Conservation (phyloP, 2,797 vertebrate species). For the Hipposideros larvatus region DNA sequence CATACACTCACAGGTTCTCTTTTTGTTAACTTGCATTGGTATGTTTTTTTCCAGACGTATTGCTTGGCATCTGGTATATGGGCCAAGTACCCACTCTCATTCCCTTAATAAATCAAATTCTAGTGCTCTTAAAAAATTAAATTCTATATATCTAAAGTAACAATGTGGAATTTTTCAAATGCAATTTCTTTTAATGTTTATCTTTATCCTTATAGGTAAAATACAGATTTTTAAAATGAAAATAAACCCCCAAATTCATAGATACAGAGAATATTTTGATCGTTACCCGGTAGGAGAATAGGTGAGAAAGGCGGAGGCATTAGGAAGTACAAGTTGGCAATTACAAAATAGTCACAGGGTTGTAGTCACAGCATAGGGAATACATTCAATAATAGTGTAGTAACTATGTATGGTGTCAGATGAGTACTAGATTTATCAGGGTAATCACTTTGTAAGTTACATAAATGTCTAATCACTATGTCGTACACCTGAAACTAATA, state of each 20-base stretch:
- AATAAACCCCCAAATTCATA: not conserved
- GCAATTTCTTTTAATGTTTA: not conserved
- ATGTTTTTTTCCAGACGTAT: slow-evolving; percentile 9
- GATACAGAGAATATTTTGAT: no score
- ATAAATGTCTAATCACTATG: no score
- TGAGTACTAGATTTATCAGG: no score
- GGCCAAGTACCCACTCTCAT: not conserved
- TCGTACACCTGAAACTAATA: no score
- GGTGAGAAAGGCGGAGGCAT: no score
- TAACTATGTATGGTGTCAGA: no score
- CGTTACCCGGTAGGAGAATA: no score
- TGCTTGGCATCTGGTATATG: not conserved
- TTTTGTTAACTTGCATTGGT: not conserved
- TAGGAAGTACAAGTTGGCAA: no score
- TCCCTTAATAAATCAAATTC: slow-evolving; percentile 14
- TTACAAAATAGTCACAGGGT: no score
- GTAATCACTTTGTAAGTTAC: no score
- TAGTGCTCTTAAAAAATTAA: slow-evolving; percentile 43
- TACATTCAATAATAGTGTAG: no score
- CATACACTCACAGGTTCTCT: not conserved
- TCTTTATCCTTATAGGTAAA: not conserved
- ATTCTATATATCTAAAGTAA: not conserved
- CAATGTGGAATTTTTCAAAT: not conserved
- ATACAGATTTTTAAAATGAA: not conserved
- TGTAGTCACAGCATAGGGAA: no score